These are phyloP conservation scores for Spinus pinus DNA, from an alignment of 2,797 vertebrate species.

Conservation along the genomic window DNA sequence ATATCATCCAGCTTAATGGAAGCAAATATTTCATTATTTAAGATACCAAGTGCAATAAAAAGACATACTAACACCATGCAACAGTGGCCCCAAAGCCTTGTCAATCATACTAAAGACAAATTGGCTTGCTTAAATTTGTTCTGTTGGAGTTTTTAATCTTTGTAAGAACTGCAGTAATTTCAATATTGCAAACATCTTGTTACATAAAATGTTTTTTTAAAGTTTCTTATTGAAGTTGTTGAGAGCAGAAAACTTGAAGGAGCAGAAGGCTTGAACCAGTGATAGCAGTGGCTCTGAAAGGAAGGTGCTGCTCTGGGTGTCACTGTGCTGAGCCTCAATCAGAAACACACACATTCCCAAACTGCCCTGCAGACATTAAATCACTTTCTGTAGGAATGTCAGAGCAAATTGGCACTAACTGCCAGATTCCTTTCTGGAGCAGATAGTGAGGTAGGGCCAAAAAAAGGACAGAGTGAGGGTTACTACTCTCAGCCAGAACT, in stretches of 20 bases:
- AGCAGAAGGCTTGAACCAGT: not conserved
- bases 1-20: not conserved
- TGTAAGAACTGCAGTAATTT: not conserved
- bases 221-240: not conserved
- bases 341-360: not conserved
- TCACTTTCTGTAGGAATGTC: not conserved
- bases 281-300: not conserved
- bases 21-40: not conserved
- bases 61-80: not conserved
- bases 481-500: not conserved
- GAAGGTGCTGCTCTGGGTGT: not conserved
- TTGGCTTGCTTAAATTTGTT: not conserved
- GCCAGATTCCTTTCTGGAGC: not conserved
- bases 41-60: not conserved
- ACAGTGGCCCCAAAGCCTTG: not conserved
- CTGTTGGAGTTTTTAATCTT: not conserved
- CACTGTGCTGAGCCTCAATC: not conserved
- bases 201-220: not conserved
- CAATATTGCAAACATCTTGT: not conserved
- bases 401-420: not conserved
- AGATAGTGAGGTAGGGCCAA: not conserved
- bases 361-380: fast-evolving
- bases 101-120: not conserved
- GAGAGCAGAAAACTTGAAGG: not conserved
- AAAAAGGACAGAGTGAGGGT: not conserved